phyloP scores from a whole-genome alignment of 1,140 invertebrate species.

The Arion vulgaris region DNA sequence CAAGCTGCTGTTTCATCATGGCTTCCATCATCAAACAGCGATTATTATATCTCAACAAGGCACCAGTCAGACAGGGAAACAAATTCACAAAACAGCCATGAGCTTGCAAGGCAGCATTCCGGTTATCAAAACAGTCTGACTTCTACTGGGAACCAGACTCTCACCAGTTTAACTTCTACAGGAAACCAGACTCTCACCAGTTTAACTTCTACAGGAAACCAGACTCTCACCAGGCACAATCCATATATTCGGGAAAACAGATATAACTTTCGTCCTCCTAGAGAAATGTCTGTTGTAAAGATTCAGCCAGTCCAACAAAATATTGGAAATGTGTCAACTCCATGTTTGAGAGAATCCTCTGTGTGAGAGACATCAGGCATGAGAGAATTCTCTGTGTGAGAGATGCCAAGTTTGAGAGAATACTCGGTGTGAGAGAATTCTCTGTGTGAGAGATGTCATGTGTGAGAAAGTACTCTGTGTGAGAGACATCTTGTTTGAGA shows the following conservation, averaged over 20 bases:
- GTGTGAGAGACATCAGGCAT: slow-evolving; percentile 45
- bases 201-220: not conserved
- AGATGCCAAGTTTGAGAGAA: no score
- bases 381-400: no score
- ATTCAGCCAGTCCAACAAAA: not conserved
- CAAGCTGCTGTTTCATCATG: not conserved
- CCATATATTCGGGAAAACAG: not conserved
- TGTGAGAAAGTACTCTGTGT: no score
- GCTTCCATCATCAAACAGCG: slow-evolving; percentile 2
- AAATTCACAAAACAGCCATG: not conserved
- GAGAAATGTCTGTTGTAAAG: not conserved
- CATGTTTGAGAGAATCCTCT: slow-evolving; percentile 61
- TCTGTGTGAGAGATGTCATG: no score
- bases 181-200: not conserved
- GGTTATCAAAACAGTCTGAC: not conserved
- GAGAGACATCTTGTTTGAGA: no score
- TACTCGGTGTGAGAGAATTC: no score
- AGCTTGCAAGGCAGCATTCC: not conserved
- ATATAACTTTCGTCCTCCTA: slow-evolving; percentile 9
- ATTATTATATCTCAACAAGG: slow-evolving; percentile 13
- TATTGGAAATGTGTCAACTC: slow-evolving; percentile 35
- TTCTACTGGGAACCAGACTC: not conserved
- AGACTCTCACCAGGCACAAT: not conserved
- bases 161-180: not conserved
- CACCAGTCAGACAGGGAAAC: not conserved